Conservation (phyloP, 1,140 invertebrate species). For the Caenorhabditis inopinata region DNA sequence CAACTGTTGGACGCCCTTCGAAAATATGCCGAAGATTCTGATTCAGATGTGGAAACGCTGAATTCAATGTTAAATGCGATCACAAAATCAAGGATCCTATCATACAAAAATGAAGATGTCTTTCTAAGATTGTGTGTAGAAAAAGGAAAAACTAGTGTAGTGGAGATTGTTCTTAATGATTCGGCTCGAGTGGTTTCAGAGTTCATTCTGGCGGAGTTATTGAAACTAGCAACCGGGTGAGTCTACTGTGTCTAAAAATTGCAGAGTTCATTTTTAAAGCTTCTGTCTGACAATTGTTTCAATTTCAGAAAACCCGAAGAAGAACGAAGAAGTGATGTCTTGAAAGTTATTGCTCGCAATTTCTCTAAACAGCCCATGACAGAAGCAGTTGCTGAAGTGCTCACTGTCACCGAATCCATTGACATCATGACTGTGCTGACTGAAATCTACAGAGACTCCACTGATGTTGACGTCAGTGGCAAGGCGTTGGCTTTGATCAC, state of each 20-base stretch:
- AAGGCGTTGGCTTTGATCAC: background rate
- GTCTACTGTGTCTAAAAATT: too few relatives aligned
- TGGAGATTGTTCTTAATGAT: background rate
- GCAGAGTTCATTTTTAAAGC: background rate
- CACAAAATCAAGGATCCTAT: background rate
- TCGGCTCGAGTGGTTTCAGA: background rate
- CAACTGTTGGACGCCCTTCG: background rate
- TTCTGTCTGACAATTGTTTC: too few relatives aligned
- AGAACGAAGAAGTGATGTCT: background rate
- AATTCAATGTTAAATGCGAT: background rate
- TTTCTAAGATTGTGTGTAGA: constrained; percentile 1
- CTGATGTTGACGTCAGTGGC: background rate
- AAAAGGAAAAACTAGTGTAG: background rate
- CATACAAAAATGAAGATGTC: background rate
- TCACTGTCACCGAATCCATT: background rate
- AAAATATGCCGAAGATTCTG: background rate
- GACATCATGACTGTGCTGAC: background rate
- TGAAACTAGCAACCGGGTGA: background rate
- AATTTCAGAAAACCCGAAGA: constrained; percentile 6
- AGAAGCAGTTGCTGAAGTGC: background rate
- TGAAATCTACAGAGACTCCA: background rate
- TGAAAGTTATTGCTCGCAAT: background rate
- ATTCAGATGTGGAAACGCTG: background rate
- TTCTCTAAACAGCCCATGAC: constrained; percentile 15
- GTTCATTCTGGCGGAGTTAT: background rate